Evolutionary conservation across 1,140 invertebrate genomes (phyloP).

Genomic region (Diabrotica virgifera): DNA sequence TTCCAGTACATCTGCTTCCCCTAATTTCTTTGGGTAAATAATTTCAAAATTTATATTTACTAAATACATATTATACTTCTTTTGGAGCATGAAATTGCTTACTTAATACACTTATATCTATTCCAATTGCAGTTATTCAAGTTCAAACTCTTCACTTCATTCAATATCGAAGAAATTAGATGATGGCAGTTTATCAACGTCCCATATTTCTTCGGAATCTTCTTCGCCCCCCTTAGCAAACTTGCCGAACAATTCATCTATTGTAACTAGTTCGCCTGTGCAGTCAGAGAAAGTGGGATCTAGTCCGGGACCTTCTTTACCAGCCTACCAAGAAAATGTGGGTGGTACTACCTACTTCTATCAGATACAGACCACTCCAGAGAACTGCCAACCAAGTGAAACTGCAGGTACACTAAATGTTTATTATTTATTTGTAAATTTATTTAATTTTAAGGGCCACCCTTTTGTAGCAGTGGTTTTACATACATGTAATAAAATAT

Average conservation of each 20-base stretch:
- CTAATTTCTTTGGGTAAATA: slow-evolving; percentile 18
- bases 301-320: slow-evolving; percentile 18
- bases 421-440: no score
- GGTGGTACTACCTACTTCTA: slow-evolving; percentile 95
- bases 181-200: slow-evolving; percentile 16
- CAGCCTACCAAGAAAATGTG: slow-evolving; percentile 75
- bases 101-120: neutral
- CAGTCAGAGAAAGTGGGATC: slow-evolving; percentile 8
- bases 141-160: slow-evolving; percentile 22
- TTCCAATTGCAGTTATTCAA: slow-evolving; percentile 5
- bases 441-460: no score
- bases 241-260: slow-evolving; percentile 22
- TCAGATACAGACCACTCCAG: slow-evolving; percentile 49
- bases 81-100: neutral
- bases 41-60: neutral
- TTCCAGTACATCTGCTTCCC: slow-evolving; percentile 26
- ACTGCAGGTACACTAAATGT: slow-evolving; percentile 4
- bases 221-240: slow-evolving; percentile 21
- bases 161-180: slow-evolving; percentile 26
- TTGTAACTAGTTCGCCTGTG: slow-evolving; percentile 9
- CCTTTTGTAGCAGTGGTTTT: no score
- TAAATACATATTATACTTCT: no score
- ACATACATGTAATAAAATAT: no score
- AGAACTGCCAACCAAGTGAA: slow-evolving; percentile 17
- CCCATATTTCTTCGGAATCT: slow-evolving; percentile 23